Evolutionary conservation across 2,888 invertebrate genomes (phyloP), one percentile per base, ranked within the genome.

Genomic region (Drosophila vallismaia): DNA sequence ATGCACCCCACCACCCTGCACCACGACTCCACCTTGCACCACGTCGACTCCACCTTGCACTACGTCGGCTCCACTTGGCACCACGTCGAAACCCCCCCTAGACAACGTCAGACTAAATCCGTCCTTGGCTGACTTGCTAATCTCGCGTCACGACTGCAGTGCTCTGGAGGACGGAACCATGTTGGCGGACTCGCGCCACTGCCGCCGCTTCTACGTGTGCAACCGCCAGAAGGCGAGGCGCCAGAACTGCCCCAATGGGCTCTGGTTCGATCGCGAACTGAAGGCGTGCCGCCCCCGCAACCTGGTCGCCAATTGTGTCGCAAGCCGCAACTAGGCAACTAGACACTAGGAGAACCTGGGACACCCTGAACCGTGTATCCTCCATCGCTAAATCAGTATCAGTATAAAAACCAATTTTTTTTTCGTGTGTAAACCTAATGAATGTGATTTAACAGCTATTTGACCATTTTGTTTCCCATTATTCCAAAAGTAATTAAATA

Each of bases 171-270:
- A 77, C 8, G 85, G 78, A 5, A 62, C 63, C 3, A n/a, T 57
- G 31, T 24, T 75, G 0, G 36, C 73, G n/a, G 78, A 84, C 33
- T n/a, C 24, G 1, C 67, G 51, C 1, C 75, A 66, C 50, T 81
- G 78, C 42, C 72, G 75, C 38, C 75, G 73, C 7, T 79, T 50
- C 69, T 78, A 70, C 29, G 51, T 73, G 4, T 75, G 79, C 49
- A 53, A 33, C 28, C 62, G 67, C 19, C 72, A 62, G 33, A 60
- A 49, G 8, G 26, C 60, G 1, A 58, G 44, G 31, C 57, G 75
- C 10, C 55, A 56, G 36, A 26, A 1, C 14, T 80, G 78, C 28
- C 72, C 75, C 7, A 4, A 0, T 9, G 81, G 79, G 0, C 48
- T 62, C 12, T 79, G 79, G 79, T 80, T 72, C 45, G 79, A 79